These are phyloP conservation scores for Actinopyga echinites DNA, from an alignment of 53 echinoderm and acorn worm genomes.

Conservation along the genomic window DNA sequence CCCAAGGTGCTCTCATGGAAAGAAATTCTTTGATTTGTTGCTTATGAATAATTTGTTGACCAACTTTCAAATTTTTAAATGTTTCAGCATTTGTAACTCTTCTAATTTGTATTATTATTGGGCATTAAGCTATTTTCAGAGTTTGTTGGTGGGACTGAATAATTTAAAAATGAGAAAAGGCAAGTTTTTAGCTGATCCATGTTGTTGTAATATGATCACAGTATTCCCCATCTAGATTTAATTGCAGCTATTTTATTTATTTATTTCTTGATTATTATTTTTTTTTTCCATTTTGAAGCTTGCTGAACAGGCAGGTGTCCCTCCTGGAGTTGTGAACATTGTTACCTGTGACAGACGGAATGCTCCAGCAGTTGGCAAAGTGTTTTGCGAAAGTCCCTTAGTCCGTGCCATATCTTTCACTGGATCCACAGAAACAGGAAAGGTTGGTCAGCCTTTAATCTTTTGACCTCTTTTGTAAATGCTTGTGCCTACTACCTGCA, in stretches of 20 bases:
- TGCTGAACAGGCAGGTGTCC: slow-evolving; percentile 80
- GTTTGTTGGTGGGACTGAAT: too few species aligned
- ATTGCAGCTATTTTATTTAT: background rate
- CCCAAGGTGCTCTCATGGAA: too few species aligned
- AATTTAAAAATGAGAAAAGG: too few species aligned
- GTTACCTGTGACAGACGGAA: slow-evolving; percentile 76
- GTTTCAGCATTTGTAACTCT: too few species aligned
- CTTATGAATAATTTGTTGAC: too few species aligned
- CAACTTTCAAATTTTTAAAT: too few species aligned
- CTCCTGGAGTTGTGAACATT: slow-evolving; percentile 85
- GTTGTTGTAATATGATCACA: too few species aligned
- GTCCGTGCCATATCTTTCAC: slow-evolving; percentile 89
- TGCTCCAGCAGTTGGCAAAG: slow-evolving; percentile 71
- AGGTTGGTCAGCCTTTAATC: slow-evolving; percentile 57
- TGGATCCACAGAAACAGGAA: slow-evolving; percentile 85
- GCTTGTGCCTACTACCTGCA: background rate
- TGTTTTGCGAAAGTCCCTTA: slow-evolving; percentile 79
- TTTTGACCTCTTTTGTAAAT: background rate
- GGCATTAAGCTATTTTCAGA: too few species aligned
- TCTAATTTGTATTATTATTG: too few species aligned
- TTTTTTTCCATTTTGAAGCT: slow-evolving; percentile 42
- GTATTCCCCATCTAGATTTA: too few species aligned
- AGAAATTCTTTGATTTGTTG: too few species aligned
- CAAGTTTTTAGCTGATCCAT: too few species aligned
- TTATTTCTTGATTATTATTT: background rate